These are phyloP conservation scores for Drepana falcataria DNA, from an alignment of 2,888 invertebrate species.

Conservation along the genomic window DNA sequence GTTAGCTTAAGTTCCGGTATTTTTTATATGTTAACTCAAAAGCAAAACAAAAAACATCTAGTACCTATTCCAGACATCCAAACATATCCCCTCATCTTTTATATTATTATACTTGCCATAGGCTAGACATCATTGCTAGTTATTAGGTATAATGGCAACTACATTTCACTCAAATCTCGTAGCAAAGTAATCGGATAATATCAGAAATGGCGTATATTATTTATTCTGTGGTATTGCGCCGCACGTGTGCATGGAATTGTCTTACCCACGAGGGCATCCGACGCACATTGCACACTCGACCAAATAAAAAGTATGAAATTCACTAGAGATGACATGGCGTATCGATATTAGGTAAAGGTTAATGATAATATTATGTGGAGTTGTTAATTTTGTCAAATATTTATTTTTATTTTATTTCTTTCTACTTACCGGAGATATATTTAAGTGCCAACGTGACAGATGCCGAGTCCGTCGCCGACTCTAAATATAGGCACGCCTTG, in stretches of 20 bases:
- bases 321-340: conserved; percentile 30
- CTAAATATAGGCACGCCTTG: no score
- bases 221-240: conserved; percentile 27
- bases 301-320: conserved; percentile 55
- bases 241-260: conserved; percentile 62
- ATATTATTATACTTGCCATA: no score
- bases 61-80: no score
- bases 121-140: background rate
- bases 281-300: conserved; percentile 44
- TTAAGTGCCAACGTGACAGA: no score
- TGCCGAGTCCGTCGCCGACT: no score
- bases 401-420: no score
- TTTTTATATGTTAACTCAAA: no score
- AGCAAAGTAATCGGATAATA: conserved; percentile 57
- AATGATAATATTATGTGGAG: background rate
- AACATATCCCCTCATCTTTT: no score
- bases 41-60: no score
- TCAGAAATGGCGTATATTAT: conserved; percentile 43
- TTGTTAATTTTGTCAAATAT: no score
- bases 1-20: no score
- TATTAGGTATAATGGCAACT: conserved; percentile 9
- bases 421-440: no score
- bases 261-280: conserved; percentile 56
- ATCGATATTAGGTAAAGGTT: conserved; percentile 1
- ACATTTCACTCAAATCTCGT: conserved; percentile 39